Evolutionary conservation across 2,113 vertebrate species (phyloP), one percentile per base, ranked within the genome.

Genomic region (Cololabis saira): DNA sequence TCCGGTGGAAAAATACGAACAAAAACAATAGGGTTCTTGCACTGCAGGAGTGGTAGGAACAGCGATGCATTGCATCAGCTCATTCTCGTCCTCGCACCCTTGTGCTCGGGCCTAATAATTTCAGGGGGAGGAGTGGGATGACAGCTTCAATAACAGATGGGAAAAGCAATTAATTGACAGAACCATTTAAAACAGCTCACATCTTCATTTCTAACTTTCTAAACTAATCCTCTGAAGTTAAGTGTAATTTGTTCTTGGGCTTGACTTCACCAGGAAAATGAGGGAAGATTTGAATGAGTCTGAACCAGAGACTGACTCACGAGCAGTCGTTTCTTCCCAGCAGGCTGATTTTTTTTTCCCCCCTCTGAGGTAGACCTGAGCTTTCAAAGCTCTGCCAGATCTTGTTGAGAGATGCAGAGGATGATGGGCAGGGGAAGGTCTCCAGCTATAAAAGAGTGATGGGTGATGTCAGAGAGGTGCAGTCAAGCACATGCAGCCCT

Each of bases 391-490:
- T 59, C 63, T 59, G 52, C 48, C 59, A 43, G 48, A 69, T n/a
- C 53, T 3, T 14, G 22, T 33, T 60, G 50, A 59, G 44, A 67
- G 13, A 53, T 17, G 61, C 48, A 41, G 50, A 66, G 40, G 67
- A 49, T 73, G 84, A 71, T 16, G 56, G 73, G 80, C 52, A 67
- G 66, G 41, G 58, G 68, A 37, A 65, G 52, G 42, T 81, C 67
- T 77, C 53, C 21, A 37, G 69, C 73, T 68, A 55, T 63, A 66
- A 56, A 76, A 84, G 85, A 86, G 49, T 81, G 83, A 87, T 89
- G 74, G 81, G 58, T 53, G 74, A 61, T 87, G 83, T 84, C 66
- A 73, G 74, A 42, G 65, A 70, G 66, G 49, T 5, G 68, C 73
- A 87, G 73, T 75, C 76, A 76, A 67, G 82, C 83, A 82, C 74